phyloP scores from a whole-genome alignment of 2,888 invertebrate genomes.

The Lysandra bellargus region DNA sequence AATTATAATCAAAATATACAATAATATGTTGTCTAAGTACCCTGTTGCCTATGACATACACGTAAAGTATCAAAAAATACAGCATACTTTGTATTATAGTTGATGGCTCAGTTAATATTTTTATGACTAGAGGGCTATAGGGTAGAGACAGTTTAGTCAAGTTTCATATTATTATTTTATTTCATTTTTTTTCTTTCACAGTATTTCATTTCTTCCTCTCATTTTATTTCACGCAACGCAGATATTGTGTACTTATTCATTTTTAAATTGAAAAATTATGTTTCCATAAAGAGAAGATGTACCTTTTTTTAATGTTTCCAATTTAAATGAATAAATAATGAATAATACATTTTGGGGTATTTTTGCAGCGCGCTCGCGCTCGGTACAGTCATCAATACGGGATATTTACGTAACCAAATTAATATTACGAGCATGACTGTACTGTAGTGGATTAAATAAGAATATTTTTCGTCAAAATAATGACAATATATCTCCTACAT shows the following conservation, averaged over 20 bases:
- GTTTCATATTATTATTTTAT: neutral
- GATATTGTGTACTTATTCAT: neutral
- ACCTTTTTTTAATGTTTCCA: neutral
- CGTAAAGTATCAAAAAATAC: too few species aligned
- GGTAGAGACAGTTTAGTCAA: neutral
- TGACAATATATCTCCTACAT: too few species aligned
- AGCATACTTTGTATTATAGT: too few species aligned
- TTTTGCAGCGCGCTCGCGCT: neutral
- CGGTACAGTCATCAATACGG: neutral
- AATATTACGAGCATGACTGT: slow-evolving; percentile 7
- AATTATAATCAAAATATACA: too few species aligned
- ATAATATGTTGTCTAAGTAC: too few species aligned
- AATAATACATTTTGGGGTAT: slow-evolving; percentile 19
- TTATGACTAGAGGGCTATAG: neutral
- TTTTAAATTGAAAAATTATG: slow-evolving; percentile 17
- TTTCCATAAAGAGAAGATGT: neutral
- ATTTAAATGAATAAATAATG: slow-evolving; percentile 19
- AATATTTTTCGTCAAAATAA: too few species aligned
- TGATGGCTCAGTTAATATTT: neutral
- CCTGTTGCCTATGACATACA: too few species aligned
- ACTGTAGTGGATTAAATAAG: neutral
- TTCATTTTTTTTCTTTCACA: neutral
- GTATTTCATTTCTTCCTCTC: neutral
- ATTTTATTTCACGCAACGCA: neutral
- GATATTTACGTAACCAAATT: slow-evolving; percentile 2